Conservation (phyloP, 2,888 invertebrate genomes). For the Ctenicera cuprea region DNA sequence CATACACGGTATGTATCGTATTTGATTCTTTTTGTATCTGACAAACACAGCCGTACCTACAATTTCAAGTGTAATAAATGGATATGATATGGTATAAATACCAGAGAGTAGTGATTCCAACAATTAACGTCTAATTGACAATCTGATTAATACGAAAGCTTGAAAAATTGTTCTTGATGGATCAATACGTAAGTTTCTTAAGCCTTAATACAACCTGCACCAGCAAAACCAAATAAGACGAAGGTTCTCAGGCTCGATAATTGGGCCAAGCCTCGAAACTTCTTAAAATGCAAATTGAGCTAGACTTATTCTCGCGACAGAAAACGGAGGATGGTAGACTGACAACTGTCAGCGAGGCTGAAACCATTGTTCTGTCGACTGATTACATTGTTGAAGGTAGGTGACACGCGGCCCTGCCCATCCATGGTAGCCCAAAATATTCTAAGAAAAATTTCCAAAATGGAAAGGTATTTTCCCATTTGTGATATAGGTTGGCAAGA, state of each 20-base stretch:
- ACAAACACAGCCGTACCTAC: too few relatives aligned
- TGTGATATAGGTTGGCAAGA: not conserved
- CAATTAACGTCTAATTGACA: too few relatives aligned
- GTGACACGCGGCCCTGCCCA: constrained; percentile 49
- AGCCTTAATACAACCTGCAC: too few relatives aligned
- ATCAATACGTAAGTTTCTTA: too few relatives aligned
- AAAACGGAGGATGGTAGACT: constrained; percentile 51
- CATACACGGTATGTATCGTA: too few relatives aligned
- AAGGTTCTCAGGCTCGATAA: constrained; percentile 38
- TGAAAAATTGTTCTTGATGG: too few relatives aligned
- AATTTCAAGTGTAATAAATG: too few relatives aligned
- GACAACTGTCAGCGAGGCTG: constrained; percentile 55
- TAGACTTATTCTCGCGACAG: constrained; percentile 34
- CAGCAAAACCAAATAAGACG: constrained; percentile 13
- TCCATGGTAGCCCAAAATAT: constrained; percentile 43
- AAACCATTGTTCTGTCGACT: constrained; percentile 56
- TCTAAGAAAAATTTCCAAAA: not conserved
- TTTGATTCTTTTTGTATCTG: too few relatives aligned
- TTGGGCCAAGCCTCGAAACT: constrained; percentile 53
- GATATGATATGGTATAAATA: too few relatives aligned
- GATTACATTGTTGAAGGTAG: constrained; percentile 56
- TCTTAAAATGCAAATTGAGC: constrained; percentile 54
- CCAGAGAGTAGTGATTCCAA: too few relatives aligned
- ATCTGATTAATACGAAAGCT: too few relatives aligned
- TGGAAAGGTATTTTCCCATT: too few relatives aligned